These are phyloP conservation scores for Anhinga anhinga DNA, from an alignment of 2,113 vertebrate genomes.

Conservation along the genomic window DNA sequence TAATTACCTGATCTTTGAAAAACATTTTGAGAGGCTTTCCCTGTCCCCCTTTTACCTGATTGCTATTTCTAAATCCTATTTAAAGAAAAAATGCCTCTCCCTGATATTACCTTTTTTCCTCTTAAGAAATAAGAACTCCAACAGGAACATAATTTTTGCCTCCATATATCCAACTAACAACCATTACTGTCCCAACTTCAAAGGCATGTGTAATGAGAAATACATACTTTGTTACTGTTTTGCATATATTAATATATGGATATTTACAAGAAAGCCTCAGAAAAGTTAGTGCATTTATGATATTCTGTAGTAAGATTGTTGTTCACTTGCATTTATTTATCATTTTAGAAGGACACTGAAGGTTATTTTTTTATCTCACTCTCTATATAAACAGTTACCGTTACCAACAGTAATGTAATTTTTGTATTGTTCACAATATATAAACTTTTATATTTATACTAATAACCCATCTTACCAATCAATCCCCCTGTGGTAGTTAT, in stretches of 20 bases:
- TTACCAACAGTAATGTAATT: constrained; percentile 47
- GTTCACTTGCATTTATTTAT: background rate
- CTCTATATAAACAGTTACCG: constrained; percentile 3
- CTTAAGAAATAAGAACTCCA: background rate
- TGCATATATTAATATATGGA: background rate
- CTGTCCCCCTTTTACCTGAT: background rate
- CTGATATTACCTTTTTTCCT: background rate
- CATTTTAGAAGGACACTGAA: background rate
- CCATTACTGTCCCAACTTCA: background rate
- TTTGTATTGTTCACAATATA: constrained; percentile 70
- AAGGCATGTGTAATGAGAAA: background rate
- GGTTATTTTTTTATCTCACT: background rate
- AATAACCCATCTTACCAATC: constrained; percentile 92
- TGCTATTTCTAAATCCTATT: background rate
- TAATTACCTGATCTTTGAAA: background rate
- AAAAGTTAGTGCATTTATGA: background rate
- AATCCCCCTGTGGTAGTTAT: constrained; percentile 99
- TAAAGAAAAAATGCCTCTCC: background rate
- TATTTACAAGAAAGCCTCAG: background rate
- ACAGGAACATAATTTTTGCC: background rate
- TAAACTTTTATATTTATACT: constrained; percentile 78
- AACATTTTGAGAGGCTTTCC: background rate
- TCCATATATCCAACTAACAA: background rate
- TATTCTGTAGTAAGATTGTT: background rate
- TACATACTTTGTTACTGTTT: background rate